A percentile compares a stretch with the other conserved stretches of the same genome.
Conservation (phyloP, 2,113 vertebrate genomes). For the Menidia beryllina region DNA sequence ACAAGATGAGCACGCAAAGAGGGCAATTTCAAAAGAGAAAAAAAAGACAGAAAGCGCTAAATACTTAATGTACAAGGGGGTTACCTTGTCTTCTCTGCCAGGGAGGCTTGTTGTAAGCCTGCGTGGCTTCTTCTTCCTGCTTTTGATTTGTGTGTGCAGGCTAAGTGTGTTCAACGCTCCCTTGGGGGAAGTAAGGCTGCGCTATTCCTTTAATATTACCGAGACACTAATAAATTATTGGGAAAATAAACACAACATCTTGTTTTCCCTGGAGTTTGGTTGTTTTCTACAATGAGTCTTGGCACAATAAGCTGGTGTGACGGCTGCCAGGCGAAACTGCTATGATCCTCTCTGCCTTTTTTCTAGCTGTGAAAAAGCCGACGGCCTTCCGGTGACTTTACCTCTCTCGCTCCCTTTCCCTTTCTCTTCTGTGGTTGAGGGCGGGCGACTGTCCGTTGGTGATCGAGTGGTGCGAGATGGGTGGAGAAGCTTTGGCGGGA, state of each 20-base stretch:
- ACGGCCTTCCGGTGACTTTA: slow-evolving; percentile 27
- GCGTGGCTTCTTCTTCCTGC: slow-evolving; percentile 58
- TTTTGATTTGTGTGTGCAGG: slow-evolving; percentile 77
- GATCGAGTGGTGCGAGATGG: slow-evolving; percentile 96
- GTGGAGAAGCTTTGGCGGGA: slow-evolving; percentile 97
- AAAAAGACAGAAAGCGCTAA: slow-evolving; percentile 72
- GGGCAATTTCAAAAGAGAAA: slow-evolving; percentile 82
- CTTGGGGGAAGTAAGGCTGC: slow-evolving; percentile 62
- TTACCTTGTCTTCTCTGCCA: slow-evolving; percentile 73
- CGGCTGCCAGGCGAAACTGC: not conserved
- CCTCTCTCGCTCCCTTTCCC: slow-evolving; percentile 74
- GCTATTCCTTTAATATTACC: slow-evolving; percentile 54
- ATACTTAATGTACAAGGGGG: slow-evolving; percentile 83
- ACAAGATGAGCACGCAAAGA: slow-evolving; percentile 80
- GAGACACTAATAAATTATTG: slow-evolving; percentile 78
- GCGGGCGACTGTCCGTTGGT: slow-evolving; percentile 98
- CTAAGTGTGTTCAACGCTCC: slow-evolving; percentile 68
- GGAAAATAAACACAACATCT: slow-evolving; percentile 81
- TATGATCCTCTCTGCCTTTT: slow-evolving; percentile 30
- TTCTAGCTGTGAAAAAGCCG: not conserved
- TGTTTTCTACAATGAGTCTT: slow-evolving; percentile 28
- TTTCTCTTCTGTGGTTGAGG: slow-evolving; percentile 93
- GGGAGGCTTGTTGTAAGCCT: slow-evolving; percentile 70
- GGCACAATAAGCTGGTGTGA: slow-evolving; percentile 33
- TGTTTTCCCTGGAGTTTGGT: slow-evolving; percentile 54